Conservation (phyloP, 2,888 invertebrate genomes). For the Callosobruchus maculatus region DNA sequence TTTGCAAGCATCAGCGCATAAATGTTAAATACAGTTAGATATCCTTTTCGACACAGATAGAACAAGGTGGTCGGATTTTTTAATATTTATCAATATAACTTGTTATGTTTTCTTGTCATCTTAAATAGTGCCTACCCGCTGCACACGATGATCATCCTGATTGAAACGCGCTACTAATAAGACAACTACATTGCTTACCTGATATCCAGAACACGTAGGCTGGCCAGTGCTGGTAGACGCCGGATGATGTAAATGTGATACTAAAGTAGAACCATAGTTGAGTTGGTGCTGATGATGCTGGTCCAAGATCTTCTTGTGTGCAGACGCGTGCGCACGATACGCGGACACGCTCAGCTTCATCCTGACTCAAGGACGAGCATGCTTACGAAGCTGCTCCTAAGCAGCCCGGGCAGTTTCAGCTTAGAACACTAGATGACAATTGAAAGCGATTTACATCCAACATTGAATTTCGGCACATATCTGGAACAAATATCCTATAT, state of each 20-base stretch:
- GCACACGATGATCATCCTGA: too few species aligned
- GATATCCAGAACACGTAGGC: conserved; percentile 49
- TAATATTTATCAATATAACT: too few species aligned
- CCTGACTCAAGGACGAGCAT: background rate
- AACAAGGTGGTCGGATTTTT: too few species aligned
- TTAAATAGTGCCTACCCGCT: too few species aligned
- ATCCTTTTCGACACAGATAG: too few species aligned
- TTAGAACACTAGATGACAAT: background rate
- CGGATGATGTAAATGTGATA: conserved; percentile 50
- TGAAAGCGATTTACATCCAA: background rate
- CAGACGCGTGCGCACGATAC: conserved; percentile 83
- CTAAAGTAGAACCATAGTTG: conserved; percentile 73
- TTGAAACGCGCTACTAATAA: too few species aligned
- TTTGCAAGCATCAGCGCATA: too few species aligned
- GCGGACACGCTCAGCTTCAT: conserved; percentile 89
- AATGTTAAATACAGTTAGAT: too few species aligned
- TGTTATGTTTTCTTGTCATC: too few species aligned
- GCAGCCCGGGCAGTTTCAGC: background rate
- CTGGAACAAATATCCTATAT: too few species aligned
- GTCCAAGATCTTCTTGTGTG: conserved; percentile 81
- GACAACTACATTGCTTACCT: too few species aligned
- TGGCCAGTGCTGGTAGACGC: conserved; percentile 46
- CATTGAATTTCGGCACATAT: background rate
- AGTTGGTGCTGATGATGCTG: conserved; percentile 72
- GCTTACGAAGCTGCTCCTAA: too few species aligned